Evolutionary conservation across 2,888 invertebrate genomes (phyloP), one percentile per base, ranked within the genome.

Genomic region (Andrena praecox): DNA sequence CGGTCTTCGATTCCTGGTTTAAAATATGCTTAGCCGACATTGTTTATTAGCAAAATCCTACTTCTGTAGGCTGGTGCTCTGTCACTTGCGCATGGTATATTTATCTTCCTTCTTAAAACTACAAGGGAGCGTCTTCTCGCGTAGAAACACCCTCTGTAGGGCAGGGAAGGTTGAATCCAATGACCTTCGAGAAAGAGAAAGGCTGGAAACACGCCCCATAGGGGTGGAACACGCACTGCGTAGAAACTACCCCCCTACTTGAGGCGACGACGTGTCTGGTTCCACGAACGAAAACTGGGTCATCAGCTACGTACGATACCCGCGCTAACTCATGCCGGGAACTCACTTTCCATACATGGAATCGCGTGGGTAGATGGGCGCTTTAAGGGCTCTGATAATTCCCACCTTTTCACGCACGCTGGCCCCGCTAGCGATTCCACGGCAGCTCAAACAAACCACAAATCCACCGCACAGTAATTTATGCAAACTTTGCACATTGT

Each of bases 221-320:
- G 85, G 42, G 76, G 76, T 85, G 80, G 81, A 84, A 84, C 89
- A 92, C 92, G 91, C 91, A 91, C 79, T 92, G 91, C 92, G 90
- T 91, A 89, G 89, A 89, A 89, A 82, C 77, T 82, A 84, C 87
- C 86, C 90, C 84, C 85, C 85, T 86, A 84, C 85, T 63, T 72
- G 74, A 68, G 68, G 63, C 83, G 81, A 88, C 90, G 86, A 84
- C 89, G 85, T 78, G 89, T 89, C 89, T 90, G 87, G 84, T 85
- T 90, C 89, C 87, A 85, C 84, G 83, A 77, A 88, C 84, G 82
- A 89, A 82, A 91, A 91, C 87, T 92, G 68, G 91, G 91, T 91
- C 91, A 90, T 82, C 87, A 78, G 80, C 77, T 82, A 87, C 76
- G 76, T 82, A 85, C 81, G 82, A 88, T 85, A 80, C 86, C 84